Evolutionary conservation across 2,797 vertebrate genomes (phyloP).

Genomic region (Silurus lanzhouensis): DNA sequence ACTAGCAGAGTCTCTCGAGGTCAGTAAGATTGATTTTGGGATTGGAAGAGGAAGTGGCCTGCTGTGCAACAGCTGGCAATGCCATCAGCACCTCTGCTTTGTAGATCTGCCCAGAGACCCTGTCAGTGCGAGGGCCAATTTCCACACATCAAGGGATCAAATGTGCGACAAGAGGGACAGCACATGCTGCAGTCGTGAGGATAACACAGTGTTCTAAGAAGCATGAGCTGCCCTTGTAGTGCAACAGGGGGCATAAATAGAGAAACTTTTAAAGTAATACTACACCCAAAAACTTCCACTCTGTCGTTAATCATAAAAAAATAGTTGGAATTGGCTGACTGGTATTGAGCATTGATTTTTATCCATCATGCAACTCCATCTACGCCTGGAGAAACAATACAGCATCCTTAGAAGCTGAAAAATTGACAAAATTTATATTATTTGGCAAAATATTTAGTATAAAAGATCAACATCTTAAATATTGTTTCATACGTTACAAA

Average conservation of each 20-base stretch:
- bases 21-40: slow-evolving; percentile 40
- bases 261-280: background rate
- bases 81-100: slow-evolving; percentile 37
- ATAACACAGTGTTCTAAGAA: slow-evolving; percentile 38
- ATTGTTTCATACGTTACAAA: background rate
- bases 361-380: background rate
- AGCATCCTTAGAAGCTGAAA: background rate
- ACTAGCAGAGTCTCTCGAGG: slow-evolving; percentile 15
- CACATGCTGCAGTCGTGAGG: slow-evolving; percentile 41
- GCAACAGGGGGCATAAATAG: background rate
- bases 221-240: slow-evolving; percentile 21
- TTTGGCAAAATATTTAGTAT: background rate
- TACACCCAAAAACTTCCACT: background rate
- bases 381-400: background rate
- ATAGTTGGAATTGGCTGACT: background rate
- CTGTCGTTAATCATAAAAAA: background rate
- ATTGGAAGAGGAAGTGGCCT: slow-evolving; percentile 32
- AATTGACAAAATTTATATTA: background rate
- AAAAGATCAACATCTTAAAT: background rate
- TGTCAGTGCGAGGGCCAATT: slow-evolving; percentile 48
- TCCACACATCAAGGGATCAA: slow-evolving; percentile 49
- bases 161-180: slow-evolving; percentile 41
- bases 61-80: slow-evolving; percentile 51
- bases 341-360: background rate
- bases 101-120: slow-evolving; percentile 36